Conservation (phyloP, 1,140 invertebrate species). For the Microplitis demolitor region DNA sequence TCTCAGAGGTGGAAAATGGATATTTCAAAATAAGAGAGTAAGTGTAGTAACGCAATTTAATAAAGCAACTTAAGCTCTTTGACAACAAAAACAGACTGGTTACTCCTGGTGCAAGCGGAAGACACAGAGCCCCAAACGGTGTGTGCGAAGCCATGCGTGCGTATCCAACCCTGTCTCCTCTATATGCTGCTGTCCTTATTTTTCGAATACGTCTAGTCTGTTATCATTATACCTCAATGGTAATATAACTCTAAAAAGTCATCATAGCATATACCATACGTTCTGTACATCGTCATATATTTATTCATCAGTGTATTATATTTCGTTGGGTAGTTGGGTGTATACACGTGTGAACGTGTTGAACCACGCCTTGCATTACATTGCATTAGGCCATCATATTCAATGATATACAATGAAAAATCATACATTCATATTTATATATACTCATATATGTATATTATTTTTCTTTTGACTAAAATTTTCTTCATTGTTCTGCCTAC, state of each 20-base stretch:
- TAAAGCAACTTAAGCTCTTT: slow-evolving; percentile 1
- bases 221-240: slow-evolving; percentile 53
- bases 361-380: slow-evolving; percentile 1
- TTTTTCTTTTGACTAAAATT: not conserved
- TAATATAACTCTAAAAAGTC: slow-evolving; percentile 33
- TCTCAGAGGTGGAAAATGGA: not conserved
- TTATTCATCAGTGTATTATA: slow-evolving; percentile 14
- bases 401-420: not conserved
- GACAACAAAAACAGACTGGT: slow-evolving; percentile 19
- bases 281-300: slow-evolving; percentile 1
- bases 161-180: slow-evolving; percentile 63
- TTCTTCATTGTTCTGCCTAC: not conserved
- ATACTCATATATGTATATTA: not conserved
- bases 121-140: slow-evolving; percentile 56
- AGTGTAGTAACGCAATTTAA: not conserved
- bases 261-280: no score
- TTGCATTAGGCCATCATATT: not conserved
- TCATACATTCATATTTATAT: not conserved
- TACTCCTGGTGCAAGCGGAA: slow-evolving; percentile 51
- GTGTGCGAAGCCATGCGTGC: slow-evolving; percentile 53
- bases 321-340: not conserved
- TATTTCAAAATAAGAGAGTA: not conserved
- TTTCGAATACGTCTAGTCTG: slow-evolving; percentile 51
- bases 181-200: slow-evolving; percentile 55
- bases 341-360: slow-evolving; percentile 3